Evolutionary conservation across 2,888 invertebrate genomes (phyloP), one percentile per base, ranked within the genome.

Genomic region (Orthosia incerta): DNA sequence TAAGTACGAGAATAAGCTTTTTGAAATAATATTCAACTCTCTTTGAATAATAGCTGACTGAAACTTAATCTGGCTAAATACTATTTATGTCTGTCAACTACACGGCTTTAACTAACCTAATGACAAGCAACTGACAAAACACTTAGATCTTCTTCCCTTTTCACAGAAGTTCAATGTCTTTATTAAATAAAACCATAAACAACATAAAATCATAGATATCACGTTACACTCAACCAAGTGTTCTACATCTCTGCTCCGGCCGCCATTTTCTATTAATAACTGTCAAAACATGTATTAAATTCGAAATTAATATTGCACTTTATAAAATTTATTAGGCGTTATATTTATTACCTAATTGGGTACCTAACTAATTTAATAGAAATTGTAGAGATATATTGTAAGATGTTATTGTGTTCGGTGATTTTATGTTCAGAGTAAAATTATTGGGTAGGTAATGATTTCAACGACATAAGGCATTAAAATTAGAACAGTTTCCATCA

Each of bases 281-380:
- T 77, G 80, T 69, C 82, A 80, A 82, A 81, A 82, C 80, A 82
- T 48, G 50, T 68, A 81, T 65, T 82, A 71, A 82, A 60, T 69
- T 70, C 1, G 46, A 70, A 78, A 80, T 82, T 62, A 70, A 72
- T 80, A 82, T 13, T 62, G 59, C 72, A 77, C 50, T 80, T 56
- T 82, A 55, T 69, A 59, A 55, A 63, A 71, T 72, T 69, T 72
- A 77, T 66, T 55, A 63, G 23, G 13, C 46, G 60, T 65, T 67
- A 50, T 50, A 48, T 75, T 75, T 75, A 80, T 76, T 68, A 68
- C 53, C 20, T 71, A 55, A 69, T 62, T 76, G 50, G 31, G 20
- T 65, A n/a, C n/a, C n/a, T n/a, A 65, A 65, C 76, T 68, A 66
- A 81, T 76, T 76, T 31, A 31, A 69, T 59, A 51, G 4, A 51